A percentile compares a stretch with the other conserved stretches of the same genome.
phyloP scores from a whole-genome alignment of 2,888 invertebrate genomes.

The Drosophila prostipennis region DNA sequence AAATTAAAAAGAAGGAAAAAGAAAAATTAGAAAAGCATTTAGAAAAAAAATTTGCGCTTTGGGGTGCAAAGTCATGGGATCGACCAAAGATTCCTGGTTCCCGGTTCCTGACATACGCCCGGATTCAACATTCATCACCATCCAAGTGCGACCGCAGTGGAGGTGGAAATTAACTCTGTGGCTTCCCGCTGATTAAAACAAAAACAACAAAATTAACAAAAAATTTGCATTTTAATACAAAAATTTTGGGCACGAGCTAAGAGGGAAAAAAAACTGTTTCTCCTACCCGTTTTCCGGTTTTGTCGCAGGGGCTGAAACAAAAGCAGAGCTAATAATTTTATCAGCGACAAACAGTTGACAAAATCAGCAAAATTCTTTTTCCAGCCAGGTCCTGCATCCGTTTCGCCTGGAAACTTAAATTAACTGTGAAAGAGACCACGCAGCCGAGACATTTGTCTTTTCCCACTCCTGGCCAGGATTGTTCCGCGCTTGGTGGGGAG shows the following conservation, averaged over 20 bases:
- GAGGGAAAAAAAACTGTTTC: constrained; percentile 1
- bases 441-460: constrained; percentile 81
- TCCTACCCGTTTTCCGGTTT: constrained; percentile 17
- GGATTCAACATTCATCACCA: constrained; percentile 76
- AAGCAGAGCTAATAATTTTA: constrained; percentile 81
- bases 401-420: constrained; percentile 74
- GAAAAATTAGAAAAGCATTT: constrained; percentile 25
- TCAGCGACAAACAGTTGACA: constrained; percentile 82
- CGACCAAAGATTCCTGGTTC: constrained; percentile 14
- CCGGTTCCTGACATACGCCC: constrained; percentile 53
- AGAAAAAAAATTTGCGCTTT: constrained; percentile 42
- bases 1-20: constrained; percentile 29
- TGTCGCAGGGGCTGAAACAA: constrained; percentile 40
- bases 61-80: constrained; percentile 42
- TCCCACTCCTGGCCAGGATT: constrained; percentile 40
- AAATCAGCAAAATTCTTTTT: constrained; percentile 78
- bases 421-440: constrained; percentile 82
- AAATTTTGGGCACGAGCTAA: constrained; percentile 44
- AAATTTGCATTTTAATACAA: constrained; percentile 83
- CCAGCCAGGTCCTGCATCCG: constrained; percentile 65
- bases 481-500: constrained; percentile 19
- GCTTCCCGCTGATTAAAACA: constrained; percentile 77
- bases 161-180: constrained; percentile 34
- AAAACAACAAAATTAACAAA: constrained; percentile 82
- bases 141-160: constrained; percentile 73